Conservation (phyloP, 2,888 invertebrate species). For the Aelia acuminata region DNA sequence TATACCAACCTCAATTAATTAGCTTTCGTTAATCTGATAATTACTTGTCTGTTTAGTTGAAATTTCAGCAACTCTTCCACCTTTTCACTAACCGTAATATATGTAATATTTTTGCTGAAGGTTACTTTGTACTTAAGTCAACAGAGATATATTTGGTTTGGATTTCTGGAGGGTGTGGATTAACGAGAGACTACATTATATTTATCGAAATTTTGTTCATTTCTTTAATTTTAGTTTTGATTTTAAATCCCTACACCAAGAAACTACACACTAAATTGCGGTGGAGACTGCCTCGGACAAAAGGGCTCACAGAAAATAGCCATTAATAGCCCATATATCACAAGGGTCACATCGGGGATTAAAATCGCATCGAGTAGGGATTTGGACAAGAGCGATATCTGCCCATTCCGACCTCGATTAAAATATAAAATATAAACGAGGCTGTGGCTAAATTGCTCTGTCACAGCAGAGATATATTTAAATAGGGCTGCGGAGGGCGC, state of each 20-base stretch:
- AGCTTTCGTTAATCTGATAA: too few relatives aligned
- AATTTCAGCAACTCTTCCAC: too few relatives aligned
- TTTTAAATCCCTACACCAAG: not conserved
- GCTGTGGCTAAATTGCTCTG: conserved; percentile 9
- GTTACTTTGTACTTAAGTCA: too few relatives aligned
- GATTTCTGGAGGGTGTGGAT: too few relatives aligned
- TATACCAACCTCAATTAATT: too few relatives aligned
- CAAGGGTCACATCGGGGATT: conserved; percentile 18
- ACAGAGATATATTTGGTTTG: too few relatives aligned
- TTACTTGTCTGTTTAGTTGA: too few relatives aligned
- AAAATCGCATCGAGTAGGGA: conserved; percentile 24
- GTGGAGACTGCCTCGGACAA: not conserved
- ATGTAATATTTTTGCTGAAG: too few relatives aligned
- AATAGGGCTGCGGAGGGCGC: not conserved
- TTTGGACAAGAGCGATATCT: conserved; percentile 16
- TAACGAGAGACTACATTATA: too few relatives aligned
- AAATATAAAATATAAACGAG: conserved; percentile 21
- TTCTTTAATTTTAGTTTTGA: too few relatives aligned
- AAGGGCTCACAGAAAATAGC: not conserved
- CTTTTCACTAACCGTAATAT: too few relatives aligned
- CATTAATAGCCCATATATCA: conserved; percentile 23
- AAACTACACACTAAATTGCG: not conserved
- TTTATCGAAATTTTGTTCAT: too few relatives aligned
- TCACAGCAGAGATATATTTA: conserved; percentile 21
- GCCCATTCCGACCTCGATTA: not conserved